Evolutionary conservation across 2,797 vertebrate species (phyloP).

Genomic region (Erethizon dorsatum): DNA sequence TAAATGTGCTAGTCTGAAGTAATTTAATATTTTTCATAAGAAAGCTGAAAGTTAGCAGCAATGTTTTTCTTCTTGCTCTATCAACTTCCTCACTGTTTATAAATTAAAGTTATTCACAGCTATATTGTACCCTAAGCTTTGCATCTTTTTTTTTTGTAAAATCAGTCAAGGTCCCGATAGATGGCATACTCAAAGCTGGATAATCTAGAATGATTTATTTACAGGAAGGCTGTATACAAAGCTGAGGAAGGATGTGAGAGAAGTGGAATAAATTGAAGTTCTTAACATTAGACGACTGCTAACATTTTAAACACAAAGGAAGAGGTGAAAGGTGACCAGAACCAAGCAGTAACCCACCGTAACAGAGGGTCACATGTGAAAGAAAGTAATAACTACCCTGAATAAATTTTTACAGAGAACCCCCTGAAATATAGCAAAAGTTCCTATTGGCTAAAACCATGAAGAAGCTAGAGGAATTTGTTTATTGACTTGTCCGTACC

Average conservation of each 20-base stretch:
- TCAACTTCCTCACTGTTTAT: not conserved
- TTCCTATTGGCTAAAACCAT: not conserved
- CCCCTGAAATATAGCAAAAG: not conserved
- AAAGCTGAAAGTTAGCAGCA: not conserved
- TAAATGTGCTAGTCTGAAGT: not conserved
- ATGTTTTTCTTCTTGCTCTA: not conserved
- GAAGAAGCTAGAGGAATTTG: not conserved
- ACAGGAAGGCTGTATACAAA: not conserved
- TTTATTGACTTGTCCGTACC: not conserved
- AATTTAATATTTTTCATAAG: slow-evolving; percentile 17
- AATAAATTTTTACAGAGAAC: not conserved
- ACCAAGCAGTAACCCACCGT: not conserved
- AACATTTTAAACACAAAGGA: not conserved
- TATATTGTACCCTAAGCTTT: not conserved
- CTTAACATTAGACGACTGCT: not conserved
- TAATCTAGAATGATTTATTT: slow-evolving; percentile 28
- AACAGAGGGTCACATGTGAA: not conserved
- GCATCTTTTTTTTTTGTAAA: not conserved
- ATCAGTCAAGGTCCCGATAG: not conserved
- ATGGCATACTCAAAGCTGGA: not conserved
- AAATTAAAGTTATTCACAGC: not conserved
- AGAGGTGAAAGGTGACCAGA: not conserved
- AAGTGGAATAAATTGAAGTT: not conserved
- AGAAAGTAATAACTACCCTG: not conserved
- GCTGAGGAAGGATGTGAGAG: not conserved